phyloP scores from a whole-genome alignment of 2,113 vertebrate species.

The Saguinus midas region DNA sequence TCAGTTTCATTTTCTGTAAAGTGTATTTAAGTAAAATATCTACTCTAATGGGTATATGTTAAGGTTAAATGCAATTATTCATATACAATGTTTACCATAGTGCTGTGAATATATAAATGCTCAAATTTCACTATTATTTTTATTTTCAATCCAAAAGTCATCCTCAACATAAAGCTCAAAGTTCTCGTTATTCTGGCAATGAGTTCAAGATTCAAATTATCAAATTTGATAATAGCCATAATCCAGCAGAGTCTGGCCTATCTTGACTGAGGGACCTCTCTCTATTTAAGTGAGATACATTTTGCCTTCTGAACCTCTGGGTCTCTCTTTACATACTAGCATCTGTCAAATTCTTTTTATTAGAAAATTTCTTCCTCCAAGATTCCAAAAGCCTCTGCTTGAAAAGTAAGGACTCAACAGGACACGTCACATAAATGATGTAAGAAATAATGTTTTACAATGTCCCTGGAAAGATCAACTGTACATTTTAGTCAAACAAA shows the following conservation, averaged over 20 bases:
- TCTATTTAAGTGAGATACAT: background rate
- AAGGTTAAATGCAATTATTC: constrained; percentile 2
- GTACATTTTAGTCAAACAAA: background rate
- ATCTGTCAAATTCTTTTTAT: background rate
- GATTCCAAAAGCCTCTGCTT: background rate
- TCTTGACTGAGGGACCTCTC: background rate
- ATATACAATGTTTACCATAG: background rate
- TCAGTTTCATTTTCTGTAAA: constrained; percentile 3
- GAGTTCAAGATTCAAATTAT: background rate
- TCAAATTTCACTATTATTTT: background rate
- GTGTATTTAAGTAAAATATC: background rate
- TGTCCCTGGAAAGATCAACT: background rate
- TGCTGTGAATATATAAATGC: background rate
- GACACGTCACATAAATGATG: background rate
- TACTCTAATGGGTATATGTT: background rate
- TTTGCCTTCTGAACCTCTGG: background rate
- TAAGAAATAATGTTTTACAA: constrained; percentile 15
- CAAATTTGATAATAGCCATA: background rate
- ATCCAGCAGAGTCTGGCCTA: background rate
- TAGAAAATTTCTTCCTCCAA: background rate
- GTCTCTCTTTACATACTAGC: background rate
- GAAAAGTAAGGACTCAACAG: constrained; percentile 17
- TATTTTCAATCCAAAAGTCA: background rate
- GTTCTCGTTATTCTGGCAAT: background rate
- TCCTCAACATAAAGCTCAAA: background rate